Base-by-base conservation (phyloP, 1,140 invertebrate species). In the Drosophila leontia region DNA sequence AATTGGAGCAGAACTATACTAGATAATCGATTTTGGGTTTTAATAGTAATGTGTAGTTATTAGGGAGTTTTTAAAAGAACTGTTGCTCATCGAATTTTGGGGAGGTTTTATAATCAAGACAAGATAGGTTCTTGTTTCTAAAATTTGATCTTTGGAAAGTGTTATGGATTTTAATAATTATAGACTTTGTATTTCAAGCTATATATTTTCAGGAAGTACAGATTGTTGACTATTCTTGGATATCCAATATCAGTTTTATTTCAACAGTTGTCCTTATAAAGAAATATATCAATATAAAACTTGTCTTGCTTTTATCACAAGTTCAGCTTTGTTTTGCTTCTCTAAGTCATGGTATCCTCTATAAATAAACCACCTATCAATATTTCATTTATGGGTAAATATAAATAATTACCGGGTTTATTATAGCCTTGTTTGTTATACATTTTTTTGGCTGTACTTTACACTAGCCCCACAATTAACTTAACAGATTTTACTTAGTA, bases 1-100 rank as follows among this genome's bases (percentile, higher is more conserved):
- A 70, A 70, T 53, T 70, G 39, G 67, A 70, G 67, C 67, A 70
- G 62, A 70, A 55, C 45, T 67, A 44, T 45, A 39, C 3, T 15
- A 3, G 32, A 12, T 26, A 50, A 68, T 68, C 45, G 35, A 64
- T 47, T 51, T 61, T 29, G 32, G 32, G 1, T 19, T 32, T n/a
- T 39, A 32, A 19, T 23, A 15, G 9, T 15, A 11, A 59, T 12
- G 1, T 7, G 1, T 32, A 13, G 29, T 42, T 39, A 42, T 44
- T 13, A 44, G 17, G 5, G n/a, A n/a, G 15, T 44, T 65, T 45
- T 26, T 48, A 0, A 29, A 26, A 7, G 13, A 1, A 48, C 1
- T 47, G 19, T 15, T 26, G 26, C 19, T 47, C 7, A 47, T 26
- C 4, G 1, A 7, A 15, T 26, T 26, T 15, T 15, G 7, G 45